Percentiles rank a stretch among this genome's conserved stretches.
phyloP scores from a whole-genome alignment of 2,113 vertebrate genomes.

The Centrocercus urophasianus region DNA sequence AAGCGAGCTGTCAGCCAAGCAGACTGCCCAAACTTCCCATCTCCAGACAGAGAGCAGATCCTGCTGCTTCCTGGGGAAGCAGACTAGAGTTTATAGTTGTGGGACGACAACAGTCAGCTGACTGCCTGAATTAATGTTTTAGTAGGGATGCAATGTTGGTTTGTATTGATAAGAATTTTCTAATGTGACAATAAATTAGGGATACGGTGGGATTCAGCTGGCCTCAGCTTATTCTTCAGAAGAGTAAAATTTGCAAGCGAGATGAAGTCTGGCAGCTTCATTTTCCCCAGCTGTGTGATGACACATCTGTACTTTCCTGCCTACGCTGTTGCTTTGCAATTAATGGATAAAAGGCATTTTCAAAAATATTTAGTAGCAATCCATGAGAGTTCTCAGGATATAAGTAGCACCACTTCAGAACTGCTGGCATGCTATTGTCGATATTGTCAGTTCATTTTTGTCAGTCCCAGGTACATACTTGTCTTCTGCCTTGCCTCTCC shows the following conservation, averaged over 20 bases:
- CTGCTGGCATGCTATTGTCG: neutral
- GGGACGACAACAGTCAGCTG: neutral
- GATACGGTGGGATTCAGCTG: neutral
- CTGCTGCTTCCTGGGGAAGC: neutral
- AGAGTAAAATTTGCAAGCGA: neutral
- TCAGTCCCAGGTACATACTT: neutral
- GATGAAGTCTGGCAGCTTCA: neutral
- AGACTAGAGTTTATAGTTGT: neutral
- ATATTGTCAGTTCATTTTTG: neutral
- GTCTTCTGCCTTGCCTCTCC: neutral
- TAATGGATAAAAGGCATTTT: neutral
- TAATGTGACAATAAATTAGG: neutral
- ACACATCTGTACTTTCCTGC: neutral
- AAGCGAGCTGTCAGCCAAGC: conserved; percentile 5
- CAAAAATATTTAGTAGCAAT: neutral
- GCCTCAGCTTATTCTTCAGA: neutral
- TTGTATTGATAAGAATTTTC: conserved; percentile 26
- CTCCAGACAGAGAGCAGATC: neutral
- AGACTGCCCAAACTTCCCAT: neutral
- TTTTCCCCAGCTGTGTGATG: neutral
- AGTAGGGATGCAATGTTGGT: conserved; percentile 19
- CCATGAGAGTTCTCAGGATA: neutral
- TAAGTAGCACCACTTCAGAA: conserved; percentile 10
- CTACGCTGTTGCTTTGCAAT: neutral
- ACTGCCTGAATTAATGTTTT: conserved; percentile 13